A percentile compares a stretch with the other conserved stretches of the same genome.
These are phyloP conservation scores for Ara ararauna DNA, from an alignment of 2,797 vertebrate species.

Conservation along the genomic window DNA sequence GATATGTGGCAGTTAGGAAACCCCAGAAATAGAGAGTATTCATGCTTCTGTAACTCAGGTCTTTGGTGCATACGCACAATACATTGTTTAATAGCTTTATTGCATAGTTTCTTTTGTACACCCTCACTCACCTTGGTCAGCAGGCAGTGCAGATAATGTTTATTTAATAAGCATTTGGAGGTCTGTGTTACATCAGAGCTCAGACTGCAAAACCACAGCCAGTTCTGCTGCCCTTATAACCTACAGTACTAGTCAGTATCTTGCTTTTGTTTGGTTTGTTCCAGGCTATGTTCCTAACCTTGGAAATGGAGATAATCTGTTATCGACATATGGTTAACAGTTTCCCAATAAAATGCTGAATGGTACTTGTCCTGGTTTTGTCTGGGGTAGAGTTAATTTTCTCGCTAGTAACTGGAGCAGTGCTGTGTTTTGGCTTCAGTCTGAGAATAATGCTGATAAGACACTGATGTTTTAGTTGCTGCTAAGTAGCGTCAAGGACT, in stretches of 20 bases:
- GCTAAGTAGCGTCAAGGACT: not conserved
- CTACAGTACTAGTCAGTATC: not conserved
- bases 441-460: not conserved
- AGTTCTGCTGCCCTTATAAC: not conserved
- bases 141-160: not conserved
- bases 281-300: not conserved
- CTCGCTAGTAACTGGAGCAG: not conserved
- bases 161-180: not conserved
- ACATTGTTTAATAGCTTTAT: not conserved
- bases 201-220: not conserved
- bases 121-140: not conserved
- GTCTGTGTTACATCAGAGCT: not conserved
- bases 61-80: not conserved
- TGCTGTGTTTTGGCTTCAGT: not conserved
- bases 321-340: not conserved
- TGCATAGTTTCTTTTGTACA: not conserved
- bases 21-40: not conserved
- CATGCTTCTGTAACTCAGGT: not conserved
- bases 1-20: not conserved
- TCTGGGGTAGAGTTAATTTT: not conserved
- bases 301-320: not conserved
- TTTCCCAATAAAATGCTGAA: not conserved
- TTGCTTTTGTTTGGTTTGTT: not conserved
- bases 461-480: not conserved
- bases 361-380: not conserved